Percentiles rank a stretch among this genome's conserved stretches.
These are phyloP conservation scores for Aix galericulata DNA, from an alignment of 2,113 vertebrate genomes.

Conservation along the genomic window DNA sequence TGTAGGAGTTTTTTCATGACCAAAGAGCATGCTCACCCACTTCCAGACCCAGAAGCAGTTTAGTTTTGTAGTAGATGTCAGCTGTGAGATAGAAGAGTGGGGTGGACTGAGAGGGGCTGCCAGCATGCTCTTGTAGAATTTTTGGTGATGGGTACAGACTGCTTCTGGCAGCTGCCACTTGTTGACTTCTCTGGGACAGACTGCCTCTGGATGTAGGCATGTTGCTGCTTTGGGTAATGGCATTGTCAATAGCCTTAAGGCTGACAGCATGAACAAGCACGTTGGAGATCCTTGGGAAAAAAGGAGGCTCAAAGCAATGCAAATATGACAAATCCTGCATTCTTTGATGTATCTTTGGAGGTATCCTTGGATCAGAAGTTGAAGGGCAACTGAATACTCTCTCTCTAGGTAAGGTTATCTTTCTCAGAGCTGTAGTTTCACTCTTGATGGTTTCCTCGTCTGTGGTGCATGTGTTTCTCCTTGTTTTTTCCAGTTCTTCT, in stretches of 20 bases:
- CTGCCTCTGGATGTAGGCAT: not conserved
- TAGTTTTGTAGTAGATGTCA: not conserved
- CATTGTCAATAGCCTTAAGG: not conserved
- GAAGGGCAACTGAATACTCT: not conserved
- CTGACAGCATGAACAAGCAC: not conserved
- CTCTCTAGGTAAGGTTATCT: not conserved
- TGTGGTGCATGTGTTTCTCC: not conserved
- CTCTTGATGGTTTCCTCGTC: not conserved
- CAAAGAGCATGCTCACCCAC: not conserved
- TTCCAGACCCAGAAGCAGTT: not conserved
- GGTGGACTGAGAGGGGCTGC: not conserved
- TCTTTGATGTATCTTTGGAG: not conserved
- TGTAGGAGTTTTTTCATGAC: not conserved
- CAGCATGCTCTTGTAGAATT: fast-evolving
- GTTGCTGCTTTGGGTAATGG: not conserved
- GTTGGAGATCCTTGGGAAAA: not conserved
- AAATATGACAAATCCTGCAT: not conserved
- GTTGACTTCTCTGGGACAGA: not conserved
- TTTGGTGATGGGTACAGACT: fast-evolving
- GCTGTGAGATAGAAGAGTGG: not conserved
- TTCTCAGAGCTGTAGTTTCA: not conserved
- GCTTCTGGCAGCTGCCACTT: not conserved
- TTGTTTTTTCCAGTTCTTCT: not conserved
- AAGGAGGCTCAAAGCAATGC: not conserved
- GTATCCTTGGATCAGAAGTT: not conserved